Percentiles rank a stretch among this genome's conserved stretches.
Evolutionary conservation across 2,888 invertebrate species (phyloP).

Genomic region (Caenorhabditis panamensis): DNA sequence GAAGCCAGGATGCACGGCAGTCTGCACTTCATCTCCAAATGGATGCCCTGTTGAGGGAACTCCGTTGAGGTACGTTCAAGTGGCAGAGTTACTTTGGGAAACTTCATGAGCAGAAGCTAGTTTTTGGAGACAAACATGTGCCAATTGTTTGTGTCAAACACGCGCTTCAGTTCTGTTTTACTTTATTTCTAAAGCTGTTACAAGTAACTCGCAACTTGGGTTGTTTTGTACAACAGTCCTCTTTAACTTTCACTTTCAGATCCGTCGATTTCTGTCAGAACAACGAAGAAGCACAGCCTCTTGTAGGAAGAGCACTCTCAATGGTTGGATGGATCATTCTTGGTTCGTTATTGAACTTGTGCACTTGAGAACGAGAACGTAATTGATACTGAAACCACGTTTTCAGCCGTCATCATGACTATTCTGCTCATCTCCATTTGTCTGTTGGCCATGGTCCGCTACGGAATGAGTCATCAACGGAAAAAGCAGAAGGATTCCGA

Average conservation of each 20-base stretch:
- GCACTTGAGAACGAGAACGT: background rate
- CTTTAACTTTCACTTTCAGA: conserved; percentile 51
- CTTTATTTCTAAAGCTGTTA: conserved; percentile 6
- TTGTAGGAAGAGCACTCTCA: conserved; percentile 75
- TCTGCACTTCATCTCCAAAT: conserved; percentile 75
- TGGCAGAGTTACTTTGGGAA: background rate
- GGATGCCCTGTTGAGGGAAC: conserved; percentile 79
- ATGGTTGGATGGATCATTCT: conserved; percentile 81
- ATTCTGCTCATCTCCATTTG: conserved; percentile 80
- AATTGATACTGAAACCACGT: no score
- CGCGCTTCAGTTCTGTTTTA: conserved; percentile 12
- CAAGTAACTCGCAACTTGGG: background rate
- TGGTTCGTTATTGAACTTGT: conserved; percentile 60
- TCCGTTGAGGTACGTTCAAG: conserved; percentile 67
- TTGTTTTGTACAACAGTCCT: background rate
- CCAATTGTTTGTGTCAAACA: conserved; percentile 15
- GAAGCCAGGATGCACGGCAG: conserved; percentile 77
- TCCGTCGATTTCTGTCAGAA: conserved; percentile 77
- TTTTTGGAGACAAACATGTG: conserved; percentile 35
- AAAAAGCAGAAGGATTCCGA: conserved; percentile 81
- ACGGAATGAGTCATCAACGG: conserved; percentile 80
- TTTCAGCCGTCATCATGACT: conserved; percentile 80
- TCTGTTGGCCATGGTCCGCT: conserved; percentile 79
- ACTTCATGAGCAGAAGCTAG: conserved; percentile 30
- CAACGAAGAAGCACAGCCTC: conserved; percentile 74